Base-by-base conservation (phyloP, 2,888 invertebrate species). In the Lysandra coridon region DNA sequence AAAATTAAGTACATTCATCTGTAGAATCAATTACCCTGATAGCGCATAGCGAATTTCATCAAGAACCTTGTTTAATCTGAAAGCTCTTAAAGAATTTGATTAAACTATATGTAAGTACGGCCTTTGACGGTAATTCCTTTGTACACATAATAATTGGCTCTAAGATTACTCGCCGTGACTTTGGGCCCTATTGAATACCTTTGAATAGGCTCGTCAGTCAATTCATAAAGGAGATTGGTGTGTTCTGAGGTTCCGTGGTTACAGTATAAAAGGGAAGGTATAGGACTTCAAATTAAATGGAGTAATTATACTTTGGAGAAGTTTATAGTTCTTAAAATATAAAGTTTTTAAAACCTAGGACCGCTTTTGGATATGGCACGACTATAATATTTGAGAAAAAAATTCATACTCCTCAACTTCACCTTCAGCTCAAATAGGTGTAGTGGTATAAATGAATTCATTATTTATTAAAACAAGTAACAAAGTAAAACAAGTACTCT, bases 151-250 rank as follows among this genome's bases (percentile, higher is more conserved):
- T 69, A 74, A 74, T 74, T 74, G 44, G 74, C 74, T n/a, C 4
- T 74, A 44, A 74, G 74, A 74, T 74, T 74, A 44, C 40, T 74
- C n/a, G 44, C 74, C 74, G 44, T 74, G 74, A 74, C 74, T 74
- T 74, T n/a, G 74, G 74, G 12, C 40, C 37, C 73, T 44, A 74
- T 74, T 74, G 44, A 74, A 74, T 74, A 44, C 74, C 44, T n/a
- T 74, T 74, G n/a, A 74, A 74, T 74, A 74, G 44, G 74, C 23
- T 74, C 23, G 74, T 74, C 74, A 74, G 74, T 74, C 74, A 44
- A 44, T 74, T 74, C 74, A 74, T 44, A 44, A n/a, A 7, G 74
- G 40, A 73, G 73, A 73, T 73, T 73, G 73, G 73, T 44, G 73
- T 73, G 44, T 74, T 74, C 44, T 44, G 69, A 33, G 69, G 17